Evolutionary conservation across 2,113 vertebrate species (phyloP), one percentile per base, ranked within the genome.

Genomic region (Lathamus discolor): DNA sequence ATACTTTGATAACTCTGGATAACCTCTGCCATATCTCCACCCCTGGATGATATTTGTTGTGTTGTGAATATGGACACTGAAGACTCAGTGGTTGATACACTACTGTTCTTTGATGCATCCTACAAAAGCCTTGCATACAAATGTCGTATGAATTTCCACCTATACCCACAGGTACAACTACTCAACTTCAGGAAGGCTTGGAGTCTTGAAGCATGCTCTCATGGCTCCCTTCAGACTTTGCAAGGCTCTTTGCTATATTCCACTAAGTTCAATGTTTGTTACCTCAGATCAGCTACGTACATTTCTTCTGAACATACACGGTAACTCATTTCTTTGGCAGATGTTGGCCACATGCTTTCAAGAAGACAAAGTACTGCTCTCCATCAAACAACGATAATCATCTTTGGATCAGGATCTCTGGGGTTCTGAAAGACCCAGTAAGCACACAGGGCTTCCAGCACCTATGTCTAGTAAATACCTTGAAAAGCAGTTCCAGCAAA

Each of bases 191-290:
- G 31, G 9, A 66, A 16, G 86, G 54, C 29, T 19, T 44, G 35
- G n/a, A 14, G 35, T 11, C 76, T 54, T 37, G 27, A 64, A 52
- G 31, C 41, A 64, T 11, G 17, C 31, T 49, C 17, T 59, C 17
- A 7, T 9, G 23, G 41, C 48, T 84, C 49, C 37, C 54, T 14
- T 3, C 2, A 78, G 55, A n/a, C 72, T 75, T 25, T 25, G 27
- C 41, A 80, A 75, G 67, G 22, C 22, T 64, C n/a, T 63, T 17
- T 2, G 2, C 80, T 68, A 24, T 11, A 17, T 31, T 49, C 51
- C 2, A 35, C 20, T 2, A 6, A 70, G 61, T 20, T 35, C 78
- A 44, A n/a, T 0, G 0, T 29, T 29, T 55, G 25, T 52, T 14
- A 49, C 41, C 63, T 63, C 57, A 29, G 22, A 46, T 11, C 8